phyloP scores from a whole-genome alignment of 37 sponge, comb jelly and placozoan genomes.

The Bolinopsis microptera region DNA sequence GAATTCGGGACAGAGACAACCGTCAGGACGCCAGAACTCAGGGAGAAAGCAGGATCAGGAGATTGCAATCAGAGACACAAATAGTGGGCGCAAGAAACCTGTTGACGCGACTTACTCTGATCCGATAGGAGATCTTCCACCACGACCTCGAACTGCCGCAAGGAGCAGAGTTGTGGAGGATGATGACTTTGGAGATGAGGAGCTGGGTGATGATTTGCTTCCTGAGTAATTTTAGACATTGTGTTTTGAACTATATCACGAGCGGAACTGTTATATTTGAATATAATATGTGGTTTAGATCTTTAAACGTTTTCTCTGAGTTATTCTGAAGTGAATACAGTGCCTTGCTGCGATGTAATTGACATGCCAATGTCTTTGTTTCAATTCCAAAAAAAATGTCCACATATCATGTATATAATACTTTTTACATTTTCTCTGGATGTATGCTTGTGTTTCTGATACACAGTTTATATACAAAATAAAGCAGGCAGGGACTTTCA shows the following conservation, averaged over 20 bases:
- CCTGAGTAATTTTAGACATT: constrained; percentile 68
- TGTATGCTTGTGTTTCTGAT: too few species aligned
- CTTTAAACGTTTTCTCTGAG: too few species aligned
- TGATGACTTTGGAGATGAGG: constrained; percentile 86
- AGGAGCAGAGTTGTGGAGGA: constrained; percentile 61
- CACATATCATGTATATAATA: too few species aligned
- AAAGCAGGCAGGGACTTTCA: too few species aligned
- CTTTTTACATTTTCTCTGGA: too few species aligned
- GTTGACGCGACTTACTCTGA: constrained; percentile 81
- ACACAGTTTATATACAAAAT: too few species aligned
- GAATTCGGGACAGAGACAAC: not conserved
- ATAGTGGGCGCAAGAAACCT: constrained; percentile 28
- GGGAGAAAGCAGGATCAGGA: not conserved
- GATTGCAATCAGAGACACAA: not conserved
- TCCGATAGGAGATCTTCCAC: constrained; percentile 86
- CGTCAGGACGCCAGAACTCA: constrained; percentile 22
- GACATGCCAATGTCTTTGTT: too few species aligned
- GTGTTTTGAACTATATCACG: not conserved
- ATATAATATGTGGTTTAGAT: too few species aligned
- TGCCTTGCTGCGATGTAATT: not conserved
- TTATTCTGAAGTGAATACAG: too few species aligned
- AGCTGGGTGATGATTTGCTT: constrained; percentile 84
- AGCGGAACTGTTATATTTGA: too few species aligned
- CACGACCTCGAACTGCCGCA: constrained; percentile 80
- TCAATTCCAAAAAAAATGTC: too few species aligned